Evolutionary conservation across 2,113 vertebrate genomes (phyloP).

Genomic region (Polypterus bichir): DNA sequence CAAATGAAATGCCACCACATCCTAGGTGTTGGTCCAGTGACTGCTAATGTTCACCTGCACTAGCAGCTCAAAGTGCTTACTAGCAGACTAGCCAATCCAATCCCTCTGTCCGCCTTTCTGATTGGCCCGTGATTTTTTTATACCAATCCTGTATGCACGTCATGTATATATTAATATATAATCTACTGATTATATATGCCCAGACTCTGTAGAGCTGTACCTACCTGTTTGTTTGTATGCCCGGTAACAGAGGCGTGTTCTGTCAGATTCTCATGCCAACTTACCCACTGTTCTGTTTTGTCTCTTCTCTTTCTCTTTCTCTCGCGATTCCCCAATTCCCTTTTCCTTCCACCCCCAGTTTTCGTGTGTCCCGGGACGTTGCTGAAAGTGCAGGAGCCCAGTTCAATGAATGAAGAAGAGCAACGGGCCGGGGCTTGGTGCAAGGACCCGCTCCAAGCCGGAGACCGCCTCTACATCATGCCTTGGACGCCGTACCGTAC

Average conservation of each 20-base stretch:
- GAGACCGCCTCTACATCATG: slow-evolving; percentile 86
- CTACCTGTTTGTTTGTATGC: not conserved
- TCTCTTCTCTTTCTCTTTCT: not conserved
- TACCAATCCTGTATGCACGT: too few relatives aligned
- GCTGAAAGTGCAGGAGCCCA: slow-evolving; percentile 67
- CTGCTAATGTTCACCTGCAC: too few relatives aligned
- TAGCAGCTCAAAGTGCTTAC: too few relatives aligned
- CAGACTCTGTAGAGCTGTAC: not conserved
- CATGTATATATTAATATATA: too few relatives aligned
- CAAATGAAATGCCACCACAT: too few relatives aligned
- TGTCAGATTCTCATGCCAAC: slow-evolving; percentile 24
- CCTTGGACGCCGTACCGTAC: slow-evolving; percentile 90
- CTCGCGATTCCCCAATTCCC: not conserved
- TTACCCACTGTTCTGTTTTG: not conserved
- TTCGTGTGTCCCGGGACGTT: slow-evolving; percentile 86
- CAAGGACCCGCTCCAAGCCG: slow-evolving; percentile 84
- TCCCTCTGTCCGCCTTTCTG: too few relatives aligned
- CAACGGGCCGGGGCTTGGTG: slow-evolving; percentile 90
- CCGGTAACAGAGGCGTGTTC: slow-evolving; percentile 14
- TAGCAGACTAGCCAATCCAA: too few relatives aligned
- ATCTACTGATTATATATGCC: too few relatives aligned
- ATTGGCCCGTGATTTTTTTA: too few relatives aligned
- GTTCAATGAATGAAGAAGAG: slow-evolving; percentile 73
- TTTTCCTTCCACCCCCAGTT: slow-evolving; percentile 33
- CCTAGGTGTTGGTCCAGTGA: too few relatives aligned